Evolutionary conservation across 2,797 vertebrate genomes (phyloP).

Genomic region (Phrynocephalus forsythii): DNA sequence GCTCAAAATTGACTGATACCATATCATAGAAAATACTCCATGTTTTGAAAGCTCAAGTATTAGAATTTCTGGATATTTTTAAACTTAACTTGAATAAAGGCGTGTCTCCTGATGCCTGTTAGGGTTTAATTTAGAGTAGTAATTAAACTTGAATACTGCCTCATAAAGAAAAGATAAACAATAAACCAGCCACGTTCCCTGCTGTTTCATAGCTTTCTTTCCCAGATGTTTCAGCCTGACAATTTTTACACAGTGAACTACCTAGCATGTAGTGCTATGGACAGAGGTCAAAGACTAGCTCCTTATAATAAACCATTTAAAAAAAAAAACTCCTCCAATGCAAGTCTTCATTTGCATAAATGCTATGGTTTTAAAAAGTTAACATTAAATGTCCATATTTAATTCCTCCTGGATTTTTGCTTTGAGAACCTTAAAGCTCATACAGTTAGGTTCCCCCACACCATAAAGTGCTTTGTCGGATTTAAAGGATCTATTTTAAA

Average conservation of each 20-base stretch:
- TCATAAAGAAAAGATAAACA: slow-evolving; percentile 99
- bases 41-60: slow-evolving; percentile 76
- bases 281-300: slow-evolving; percentile 75
- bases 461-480: neutral
- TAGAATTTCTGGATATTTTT: slow-evolving; percentile 74
- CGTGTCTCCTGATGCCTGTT: slow-evolving; percentile 96
- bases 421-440: neutral
- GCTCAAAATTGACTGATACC: slow-evolving; percentile 75
- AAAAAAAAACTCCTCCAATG: slow-evolving; percentile 47
- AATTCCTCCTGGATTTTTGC: slow-evolving; percentile 34
- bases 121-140: slow-evolving; percentile 99
- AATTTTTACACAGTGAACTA: slow-evolving; percentile 90
- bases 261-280: slow-evolving; percentile 81
- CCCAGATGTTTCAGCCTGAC: slow-evolving; percentile 96
- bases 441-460: neutral
- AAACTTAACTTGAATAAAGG: slow-evolving; percentile 82
- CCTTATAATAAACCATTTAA: slow-evolving; percentile 49
- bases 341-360: slow-evolving; percentile 41
- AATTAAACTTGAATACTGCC: slow-evolving; percentile 99
- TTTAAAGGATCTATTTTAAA: slow-evolving; percentile 29
- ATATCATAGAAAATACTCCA: slow-evolving; percentile 69
- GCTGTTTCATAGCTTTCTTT: slow-evolving; percentile 97
- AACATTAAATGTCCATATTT: slow-evolving; percentile 32
- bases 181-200: slow-evolving; percentile 94
- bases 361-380: slow-evolving; percentile 41